These are phyloP conservation scores for Clusia tigrina DNA, from an alignment of 2,888 invertebrate species.

Conservation along the genomic window DNA sequence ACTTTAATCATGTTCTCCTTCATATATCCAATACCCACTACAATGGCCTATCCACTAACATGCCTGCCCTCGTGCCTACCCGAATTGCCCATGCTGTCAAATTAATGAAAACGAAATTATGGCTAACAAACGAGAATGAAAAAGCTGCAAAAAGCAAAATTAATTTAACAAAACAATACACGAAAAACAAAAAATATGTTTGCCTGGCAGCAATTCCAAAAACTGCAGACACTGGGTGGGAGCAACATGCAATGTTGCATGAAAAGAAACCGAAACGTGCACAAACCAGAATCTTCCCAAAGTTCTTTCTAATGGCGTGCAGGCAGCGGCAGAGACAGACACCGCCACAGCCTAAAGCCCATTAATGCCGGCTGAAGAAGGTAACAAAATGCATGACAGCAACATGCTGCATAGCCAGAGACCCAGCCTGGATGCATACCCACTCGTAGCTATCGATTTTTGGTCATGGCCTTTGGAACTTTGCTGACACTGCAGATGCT, in stretches of 20 bases:
- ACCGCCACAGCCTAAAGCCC: background rate
- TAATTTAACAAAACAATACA: background rate
- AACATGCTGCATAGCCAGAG: background rate
- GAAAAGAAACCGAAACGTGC: slow-evolving; percentile 7
- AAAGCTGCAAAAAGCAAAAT: background rate
- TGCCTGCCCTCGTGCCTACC: no score
- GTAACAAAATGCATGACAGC: slow-evolving; percentile 5
- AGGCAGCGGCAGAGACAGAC: no score
- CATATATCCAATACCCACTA: no score
- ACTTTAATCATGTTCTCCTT: no score
- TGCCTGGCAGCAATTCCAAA: background rate
- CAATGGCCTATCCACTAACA: no score
- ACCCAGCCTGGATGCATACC: background rate
- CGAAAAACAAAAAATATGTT: background rate
- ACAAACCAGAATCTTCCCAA: background rate
- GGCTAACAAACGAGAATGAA: no score
- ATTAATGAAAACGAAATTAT: no score
- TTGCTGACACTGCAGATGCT: slow-evolving; percentile 42
- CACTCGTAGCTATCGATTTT: slow-evolving; percentile 32
- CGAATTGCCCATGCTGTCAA: no score
- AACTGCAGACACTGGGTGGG: background rate
- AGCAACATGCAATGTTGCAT: slow-evolving; percentile 18
- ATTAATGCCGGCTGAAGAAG: background rate
- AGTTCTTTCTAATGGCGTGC: background rate
- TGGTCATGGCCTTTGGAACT: slow-evolving; percentile 53